A percentile compares a stretch with the other conserved stretches of the same genome.
These are phyloP conservation scores for Ernsta delagoae DNA, from an alignment of 2,888 invertebrate species.

Conservation along the genomic window DNA sequence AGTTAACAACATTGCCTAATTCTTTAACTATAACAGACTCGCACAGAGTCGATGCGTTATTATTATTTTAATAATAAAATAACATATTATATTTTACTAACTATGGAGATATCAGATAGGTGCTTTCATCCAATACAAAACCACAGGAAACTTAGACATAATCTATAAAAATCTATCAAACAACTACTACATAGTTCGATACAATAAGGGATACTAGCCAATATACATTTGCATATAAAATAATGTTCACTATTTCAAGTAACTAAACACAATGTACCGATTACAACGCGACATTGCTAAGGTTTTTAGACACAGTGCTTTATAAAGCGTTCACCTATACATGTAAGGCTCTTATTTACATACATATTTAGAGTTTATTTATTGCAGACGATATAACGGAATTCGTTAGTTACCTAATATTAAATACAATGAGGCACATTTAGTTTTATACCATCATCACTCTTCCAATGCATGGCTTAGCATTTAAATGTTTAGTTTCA, in stretches of 20 bases:
- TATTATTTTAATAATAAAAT: background rate
- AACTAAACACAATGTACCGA: conserved; percentile 17
- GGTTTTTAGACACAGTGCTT: conserved; percentile 21
- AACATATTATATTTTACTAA: conserved; percentile 35
- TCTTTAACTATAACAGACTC: conserved; percentile 22
- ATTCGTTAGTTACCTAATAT: conserved; percentile 31
- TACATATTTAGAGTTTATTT: background rate
- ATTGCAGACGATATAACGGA: conserved; percentile 30
- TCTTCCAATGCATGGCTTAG: conserved; percentile 16
- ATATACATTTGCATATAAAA: conserved; percentile 28
- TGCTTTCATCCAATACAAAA: conserved; percentile 13
- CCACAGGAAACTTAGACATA: conserved; percentile 16
- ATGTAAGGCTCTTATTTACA: conserved; percentile 30
- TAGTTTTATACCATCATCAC: conserved; percentile 19
- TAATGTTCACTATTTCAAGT: conserved; percentile 14
- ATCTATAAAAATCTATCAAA: conserved; percentile 19
- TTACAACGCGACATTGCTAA: conserved; percentile 25
- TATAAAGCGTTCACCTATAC: conserved; percentile 29
- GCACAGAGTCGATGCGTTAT: conserved; percentile 13
- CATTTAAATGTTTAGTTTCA: conserved; percentile 9
- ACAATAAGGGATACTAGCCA: conserved; percentile 26
- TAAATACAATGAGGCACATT: conserved; percentile 34
- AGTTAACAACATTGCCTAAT: conserved; percentile 32
- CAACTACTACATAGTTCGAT: conserved; percentile 14
- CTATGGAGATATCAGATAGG: conserved; percentile 24